Evolutionary conservation across 1,140 invertebrate species (phyloP), one percentile per base, ranked within the genome.

Genomic region (Heliconius melpomene): DNA sequence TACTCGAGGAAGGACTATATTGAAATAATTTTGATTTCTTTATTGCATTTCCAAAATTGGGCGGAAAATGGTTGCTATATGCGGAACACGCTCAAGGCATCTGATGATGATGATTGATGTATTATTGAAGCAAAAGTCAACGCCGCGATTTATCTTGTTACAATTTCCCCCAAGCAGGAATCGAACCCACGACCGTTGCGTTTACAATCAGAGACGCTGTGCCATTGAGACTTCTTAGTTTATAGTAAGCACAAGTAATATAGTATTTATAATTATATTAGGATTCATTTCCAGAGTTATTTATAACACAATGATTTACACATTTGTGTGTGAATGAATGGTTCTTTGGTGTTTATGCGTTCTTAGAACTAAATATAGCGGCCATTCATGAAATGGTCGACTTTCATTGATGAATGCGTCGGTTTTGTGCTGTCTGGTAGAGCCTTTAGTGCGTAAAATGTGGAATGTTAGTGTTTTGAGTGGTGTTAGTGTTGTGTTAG

Each of bases 301-400:
- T 66, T 66, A 29, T 66, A 66, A 26, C 23, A 66, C 23, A 72
- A 32, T 40, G 57, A 66, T 74, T 74, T 66, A 66, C 74, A 26
- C 74, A 75, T 66, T 75, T 54, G 18, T 66, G 57, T 50, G 66
- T 71, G 75, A 77, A 81, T 77, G 77, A 72, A 66, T 66, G 23
- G 23, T 23, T 66, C 23, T 26, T 26, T 66, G 60, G 70, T 77
- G 72, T 46, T 70, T 40, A 32, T 71, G 57, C 57, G 50, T 78
- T 82, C 76, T 70, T 77, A 74, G 81, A 73, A 82, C 81, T 82
- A 82, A 82, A 82, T 82, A 79, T 82, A 82, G 74, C 73, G 57
- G 36, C 32, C 74, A 75, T 82, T 46, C 77, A 79, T 82, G 76
- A 72, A 74, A 77, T 74, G 77, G 26, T 13, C 26, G 70, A 50